Conservation (phyloP, 2,888 invertebrate genomes). For the Scaptodrosophila latifasciaeformis region DNA sequence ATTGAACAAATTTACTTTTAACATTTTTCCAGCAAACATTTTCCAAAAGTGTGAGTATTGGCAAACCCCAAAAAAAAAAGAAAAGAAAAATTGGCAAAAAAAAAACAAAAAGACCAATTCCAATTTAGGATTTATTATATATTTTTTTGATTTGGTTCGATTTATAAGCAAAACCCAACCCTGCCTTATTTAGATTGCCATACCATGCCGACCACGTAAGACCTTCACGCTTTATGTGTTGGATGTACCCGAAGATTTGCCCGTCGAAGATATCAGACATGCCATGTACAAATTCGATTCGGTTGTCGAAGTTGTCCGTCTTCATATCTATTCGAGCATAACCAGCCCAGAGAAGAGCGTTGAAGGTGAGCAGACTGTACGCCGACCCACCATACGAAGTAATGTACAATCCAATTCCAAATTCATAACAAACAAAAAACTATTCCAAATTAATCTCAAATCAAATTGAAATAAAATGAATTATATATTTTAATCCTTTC, state of each 20-base stretch:
- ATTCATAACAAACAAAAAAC: background rate
- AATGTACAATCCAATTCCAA: slow-evolving; percentile 34
- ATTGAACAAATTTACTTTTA: slow-evolving; percentile 49
- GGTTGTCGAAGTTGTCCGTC: slow-evolving; percentile 86
- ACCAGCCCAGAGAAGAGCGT: slow-evolving; percentile 54
- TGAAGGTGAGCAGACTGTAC: slow-evolving; percentile 70
- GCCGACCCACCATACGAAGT: slow-evolving; percentile 57
- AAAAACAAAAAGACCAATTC: no score
- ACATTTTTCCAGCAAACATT: slow-evolving; percentile 65
- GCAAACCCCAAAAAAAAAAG: no score
- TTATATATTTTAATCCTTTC: no score
- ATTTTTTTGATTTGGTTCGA: no score
- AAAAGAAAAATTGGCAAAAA: no score
- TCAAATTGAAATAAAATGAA: no score
- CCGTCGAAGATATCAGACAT: slow-evolving; percentile 88
- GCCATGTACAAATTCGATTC: slow-evolving; percentile 87
- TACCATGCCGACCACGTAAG: slow-evolving; percentile 90
- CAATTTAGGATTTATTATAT: no score
- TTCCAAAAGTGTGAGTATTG: slow-evolving; percentile 61
- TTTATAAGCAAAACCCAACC: no score
- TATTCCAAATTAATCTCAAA: no score
- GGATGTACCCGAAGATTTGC: slow-evolving; percentile 89
- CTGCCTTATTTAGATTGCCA: slow-evolving; percentile 79
- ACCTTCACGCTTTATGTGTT: slow-evolving; percentile 89
- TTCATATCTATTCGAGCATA: slow-evolving; percentile 75